A percentile compares a stretch with the other conserved stretches of the same genome.
Conservation (phyloP, 2,888 invertebrate genomes). For the Autographa gamma region DNA sequence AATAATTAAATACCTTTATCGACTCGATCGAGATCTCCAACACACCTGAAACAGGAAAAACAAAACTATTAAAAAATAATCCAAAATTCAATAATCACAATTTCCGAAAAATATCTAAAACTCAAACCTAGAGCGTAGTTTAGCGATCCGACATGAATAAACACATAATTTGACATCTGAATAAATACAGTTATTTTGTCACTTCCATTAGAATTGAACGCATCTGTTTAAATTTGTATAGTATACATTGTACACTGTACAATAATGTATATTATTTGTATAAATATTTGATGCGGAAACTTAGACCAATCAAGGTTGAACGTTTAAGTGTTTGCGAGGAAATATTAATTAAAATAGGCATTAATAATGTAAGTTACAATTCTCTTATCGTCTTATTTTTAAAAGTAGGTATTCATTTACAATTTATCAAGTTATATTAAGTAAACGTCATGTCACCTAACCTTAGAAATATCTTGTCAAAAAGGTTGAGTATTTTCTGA, state of each 20-base stretch:
- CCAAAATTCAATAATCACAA: not conserved
- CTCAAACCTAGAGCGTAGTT: slow-evolving; percentile 24
- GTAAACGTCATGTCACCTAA: too few relatives aligned
- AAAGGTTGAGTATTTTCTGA: too few relatives aligned
- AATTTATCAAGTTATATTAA: too few relatives aligned
- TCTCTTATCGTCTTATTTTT: not conserved
- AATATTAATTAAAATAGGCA: slow-evolving; percentile 2
- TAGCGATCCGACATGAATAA: slow-evolving; percentile 21
- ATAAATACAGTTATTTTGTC: slow-evolving; percentile 51
- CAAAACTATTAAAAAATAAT: not conserved
- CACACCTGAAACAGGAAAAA: not conserved
- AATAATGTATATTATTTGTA: slow-evolving; percentile 24
- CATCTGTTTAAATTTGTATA: slow-evolving; percentile 65
- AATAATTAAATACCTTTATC: not conserved
- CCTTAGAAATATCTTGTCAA: too few relatives aligned
- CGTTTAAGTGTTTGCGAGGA: slow-evolving; percentile 14
- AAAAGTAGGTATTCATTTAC: too few relatives aligned
- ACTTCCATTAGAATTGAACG: slow-evolving; percentile 60
- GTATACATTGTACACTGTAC: slow-evolving; percentile 6
- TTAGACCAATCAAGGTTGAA: slow-evolving; percentile 50
- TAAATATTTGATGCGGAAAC: slow-evolving; percentile 32
- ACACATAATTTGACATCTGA: slow-evolving; percentile 27
- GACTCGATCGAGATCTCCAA: not conserved
- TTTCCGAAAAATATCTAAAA: slow-evolving; percentile 34
- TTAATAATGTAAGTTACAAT: not conserved